Percentiles rank a stretch among this genome's conserved stretches.
Conservation (phyloP, 2,113 vertebrate genomes). For the Clarias macrocephalus region DNA sequence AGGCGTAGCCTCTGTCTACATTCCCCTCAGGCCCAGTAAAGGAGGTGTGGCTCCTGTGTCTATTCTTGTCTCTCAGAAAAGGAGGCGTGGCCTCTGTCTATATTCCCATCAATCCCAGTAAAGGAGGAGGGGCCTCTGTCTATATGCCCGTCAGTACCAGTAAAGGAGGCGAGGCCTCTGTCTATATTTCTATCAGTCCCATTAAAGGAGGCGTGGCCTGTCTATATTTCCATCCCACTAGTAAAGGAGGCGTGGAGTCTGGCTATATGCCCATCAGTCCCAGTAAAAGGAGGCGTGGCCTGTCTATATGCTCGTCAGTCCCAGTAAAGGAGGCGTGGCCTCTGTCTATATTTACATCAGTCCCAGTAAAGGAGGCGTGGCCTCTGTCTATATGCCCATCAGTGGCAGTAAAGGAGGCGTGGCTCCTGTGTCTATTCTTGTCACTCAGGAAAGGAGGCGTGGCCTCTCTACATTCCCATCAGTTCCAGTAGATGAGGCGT, state of each 20-base stretch:
- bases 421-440: neutral
- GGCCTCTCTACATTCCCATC: neutral
- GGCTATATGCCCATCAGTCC: neutral
- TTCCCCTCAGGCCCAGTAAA: neutral
- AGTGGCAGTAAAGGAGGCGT: neutral
- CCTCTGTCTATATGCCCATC: neutral
- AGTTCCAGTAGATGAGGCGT: neutral
- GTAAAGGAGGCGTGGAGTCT: neutral
- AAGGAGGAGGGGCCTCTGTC: neutral
- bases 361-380: neutral
- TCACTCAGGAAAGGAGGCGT: neutral
- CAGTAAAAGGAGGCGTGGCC: neutral
- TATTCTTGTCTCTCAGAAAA: neutral
- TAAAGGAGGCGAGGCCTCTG: neutral
- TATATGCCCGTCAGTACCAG: neutral
- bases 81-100: neutral
- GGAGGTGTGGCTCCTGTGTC: neutral
- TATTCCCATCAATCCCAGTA: neutral
- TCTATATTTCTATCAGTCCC: neutral
- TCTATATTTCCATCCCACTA: neutral
- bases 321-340: neutral
- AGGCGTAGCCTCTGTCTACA: neutral
- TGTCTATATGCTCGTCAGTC: neutral
- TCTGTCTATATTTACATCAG: neutral
- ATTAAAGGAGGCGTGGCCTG: neutral